Conservation (phyloP, 1,140 invertebrate genomes). For the Globodera rostochiensis region DNA sequence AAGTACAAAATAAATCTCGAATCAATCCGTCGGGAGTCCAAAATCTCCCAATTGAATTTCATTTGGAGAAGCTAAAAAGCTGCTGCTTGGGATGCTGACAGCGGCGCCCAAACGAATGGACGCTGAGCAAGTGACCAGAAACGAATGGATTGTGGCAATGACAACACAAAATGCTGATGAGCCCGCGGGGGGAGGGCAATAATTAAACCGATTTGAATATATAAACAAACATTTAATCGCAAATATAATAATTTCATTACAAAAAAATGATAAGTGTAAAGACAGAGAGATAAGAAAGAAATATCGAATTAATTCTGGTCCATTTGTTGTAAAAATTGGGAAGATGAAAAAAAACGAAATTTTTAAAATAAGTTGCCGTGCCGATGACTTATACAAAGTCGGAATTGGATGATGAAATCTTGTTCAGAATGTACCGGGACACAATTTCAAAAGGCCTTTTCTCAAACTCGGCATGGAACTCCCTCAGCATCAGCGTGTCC, state of each 20-base stretch:
- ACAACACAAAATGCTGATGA: too few relatives aligned
- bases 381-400: too few relatives aligned
- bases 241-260: too few relatives aligned
- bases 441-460: slow-evolving; percentile 84
- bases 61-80: slow-evolving; percentile 47
- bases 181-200: too few relatives aligned
- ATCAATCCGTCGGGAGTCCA: too few relatives aligned
- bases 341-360: too few relatives aligned
- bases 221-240: not conserved
- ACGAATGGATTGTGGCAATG: slow-evolving; percentile 44
- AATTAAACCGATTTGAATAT: not conserved
- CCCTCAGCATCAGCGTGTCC: slow-evolving; percentile 81
- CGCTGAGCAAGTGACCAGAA: slow-evolving; percentile 30
- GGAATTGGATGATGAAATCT: not conserved
- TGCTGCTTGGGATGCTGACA: slow-evolving; percentile 41
- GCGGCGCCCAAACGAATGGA: slow-evolving; percentile 25
- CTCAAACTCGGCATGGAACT: slow-evolving; percentile 89
- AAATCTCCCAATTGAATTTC: not conserved
- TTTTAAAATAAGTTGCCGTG: too few relatives aligned
- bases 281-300: not conserved
- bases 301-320: too few relatives aligned
- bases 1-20: slow-evolving; percentile 23
- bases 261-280: not conserved
- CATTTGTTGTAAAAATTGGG: too few relatives aligned
- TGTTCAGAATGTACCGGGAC: slow-evolving; percentile 78